Conservation (phyloP, 37 sponge, comb jelly and placozoan species). For the Aphrocallistes beatrix region DNA sequence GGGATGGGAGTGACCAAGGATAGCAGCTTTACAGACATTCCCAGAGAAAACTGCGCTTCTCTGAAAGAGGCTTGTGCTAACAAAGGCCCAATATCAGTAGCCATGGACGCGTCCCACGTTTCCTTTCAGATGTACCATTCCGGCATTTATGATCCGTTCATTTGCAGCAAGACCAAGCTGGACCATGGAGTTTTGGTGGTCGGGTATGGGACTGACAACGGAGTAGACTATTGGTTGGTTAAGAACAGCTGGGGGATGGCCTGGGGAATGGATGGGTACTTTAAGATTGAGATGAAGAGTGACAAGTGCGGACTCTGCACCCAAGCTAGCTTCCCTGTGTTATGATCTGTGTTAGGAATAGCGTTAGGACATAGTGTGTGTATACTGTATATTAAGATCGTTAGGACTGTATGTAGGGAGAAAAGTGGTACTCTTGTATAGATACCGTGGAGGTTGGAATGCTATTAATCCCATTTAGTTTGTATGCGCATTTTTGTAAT, state of each 20-base stretch:
- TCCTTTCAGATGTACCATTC: background rate
- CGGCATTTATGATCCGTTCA: background rate
- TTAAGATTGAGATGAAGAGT: background rate
- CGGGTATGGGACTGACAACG: background rate
- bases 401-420: too few relatives aligned
- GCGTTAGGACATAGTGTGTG: too few relatives aligned
- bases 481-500: too few relatives aligned
- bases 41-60: background rate
- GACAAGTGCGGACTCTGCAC: conserved; percentile 8
- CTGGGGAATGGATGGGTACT: background rate
- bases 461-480: too few relatives aligned
- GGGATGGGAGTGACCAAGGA: background rate
- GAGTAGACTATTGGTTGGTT: background rate
- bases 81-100: background rate
- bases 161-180: background rate
- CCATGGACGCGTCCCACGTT: background rate
- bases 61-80: background rate
- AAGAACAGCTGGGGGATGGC: background rate
- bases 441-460: too few relatives aligned
- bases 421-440: too few relatives aligned
- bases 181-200: background rate
- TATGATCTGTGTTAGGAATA: too few relatives aligned
- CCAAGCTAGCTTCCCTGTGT: background rate
- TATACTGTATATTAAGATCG: too few relatives aligned
- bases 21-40: background rate